Conservation (phyloP, 2,797 vertebrate species). For the Semaprochilodus insignis region DNA sequence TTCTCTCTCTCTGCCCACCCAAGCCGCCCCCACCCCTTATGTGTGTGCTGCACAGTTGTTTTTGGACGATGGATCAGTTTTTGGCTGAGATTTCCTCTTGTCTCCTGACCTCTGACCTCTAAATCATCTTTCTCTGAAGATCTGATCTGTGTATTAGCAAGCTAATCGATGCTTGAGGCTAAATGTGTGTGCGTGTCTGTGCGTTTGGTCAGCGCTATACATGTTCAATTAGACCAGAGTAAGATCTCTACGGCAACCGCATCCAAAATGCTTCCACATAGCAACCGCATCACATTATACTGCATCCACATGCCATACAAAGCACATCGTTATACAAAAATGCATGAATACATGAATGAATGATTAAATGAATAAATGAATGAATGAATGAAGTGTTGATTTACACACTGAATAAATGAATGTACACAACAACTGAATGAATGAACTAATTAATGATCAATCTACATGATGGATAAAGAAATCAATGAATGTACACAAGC, state of each 20-base stretch:
- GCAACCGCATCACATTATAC: slow-evolving; percentile 16
- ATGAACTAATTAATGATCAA: too few relatives aligned
- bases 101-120: slow-evolving; percentile 49
- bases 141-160: slow-evolving; percentile 19
- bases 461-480: too few relatives aligned
- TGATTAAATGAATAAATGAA: too few relatives aligned
- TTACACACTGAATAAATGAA: too few relatives aligned
- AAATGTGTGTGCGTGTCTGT: not conserved
- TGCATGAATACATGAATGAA: too few relatives aligned
- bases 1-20: too few relatives aligned
- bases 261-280: slow-evolving; percentile 22
- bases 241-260: slow-evolving; percentile 39
- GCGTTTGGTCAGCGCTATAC: not conserved
- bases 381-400: too few relatives aligned
- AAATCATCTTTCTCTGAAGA: slow-evolving; percentile 46
- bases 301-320: not conserved
- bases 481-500: too few relatives aligned
- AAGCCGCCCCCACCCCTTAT: not conserved
- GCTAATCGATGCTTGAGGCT: slow-evolving; percentile 8
- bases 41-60: slow-evolving; percentile 12
- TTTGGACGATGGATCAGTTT: slow-evolving; percentile 13
- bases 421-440: too few relatives aligned
- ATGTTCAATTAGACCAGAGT: not conserved
- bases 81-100: slow-evolving; percentile 16
- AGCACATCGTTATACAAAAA: too few relatives aligned